Conservation (phyloP, 2,113 vertebrate genomes). For the Oreochromis tanganicae region DNA sequence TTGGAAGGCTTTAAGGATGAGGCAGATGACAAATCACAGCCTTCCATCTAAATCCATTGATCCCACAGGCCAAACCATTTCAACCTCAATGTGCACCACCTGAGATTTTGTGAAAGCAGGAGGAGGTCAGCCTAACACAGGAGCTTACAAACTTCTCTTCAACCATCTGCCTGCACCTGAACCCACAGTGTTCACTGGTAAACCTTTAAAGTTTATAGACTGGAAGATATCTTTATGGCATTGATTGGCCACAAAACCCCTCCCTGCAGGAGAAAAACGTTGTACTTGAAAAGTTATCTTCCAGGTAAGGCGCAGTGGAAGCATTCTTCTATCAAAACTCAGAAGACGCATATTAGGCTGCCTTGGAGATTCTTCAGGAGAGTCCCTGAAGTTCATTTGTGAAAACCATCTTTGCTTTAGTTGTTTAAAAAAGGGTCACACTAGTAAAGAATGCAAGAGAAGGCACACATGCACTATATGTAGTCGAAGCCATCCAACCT, state of each 20-base stretch:
- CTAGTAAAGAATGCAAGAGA: background rate
- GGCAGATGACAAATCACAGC: background rate
- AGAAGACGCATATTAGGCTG: background rate
- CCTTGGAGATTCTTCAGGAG: background rate
- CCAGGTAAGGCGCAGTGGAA: background rate
- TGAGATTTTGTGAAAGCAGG: background rate
- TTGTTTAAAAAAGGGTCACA: background rate
- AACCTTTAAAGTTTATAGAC: constrained; percentile 20
- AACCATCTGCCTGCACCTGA: background rate
- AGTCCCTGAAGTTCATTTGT: background rate
- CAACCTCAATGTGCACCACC: background rate
- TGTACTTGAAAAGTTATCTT: constrained; percentile 21
- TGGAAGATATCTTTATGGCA: background rate
- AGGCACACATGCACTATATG: background rate
- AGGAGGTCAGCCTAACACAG: background rate
- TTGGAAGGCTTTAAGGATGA: fast-evolving
- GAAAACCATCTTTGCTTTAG: too few species aligned
- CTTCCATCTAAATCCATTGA: background rate
- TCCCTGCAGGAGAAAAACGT: constrained; percentile 12
- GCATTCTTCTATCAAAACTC: background rate
- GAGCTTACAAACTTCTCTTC: background rate
- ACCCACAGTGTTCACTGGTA: background rate
- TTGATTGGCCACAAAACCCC: background rate
- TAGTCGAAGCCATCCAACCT: background rate
- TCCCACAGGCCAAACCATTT: background rate